phyloP scores from a whole-genome alignment of 1,140 invertebrate species.

The Aporrectodea caliginosa region DNA sequence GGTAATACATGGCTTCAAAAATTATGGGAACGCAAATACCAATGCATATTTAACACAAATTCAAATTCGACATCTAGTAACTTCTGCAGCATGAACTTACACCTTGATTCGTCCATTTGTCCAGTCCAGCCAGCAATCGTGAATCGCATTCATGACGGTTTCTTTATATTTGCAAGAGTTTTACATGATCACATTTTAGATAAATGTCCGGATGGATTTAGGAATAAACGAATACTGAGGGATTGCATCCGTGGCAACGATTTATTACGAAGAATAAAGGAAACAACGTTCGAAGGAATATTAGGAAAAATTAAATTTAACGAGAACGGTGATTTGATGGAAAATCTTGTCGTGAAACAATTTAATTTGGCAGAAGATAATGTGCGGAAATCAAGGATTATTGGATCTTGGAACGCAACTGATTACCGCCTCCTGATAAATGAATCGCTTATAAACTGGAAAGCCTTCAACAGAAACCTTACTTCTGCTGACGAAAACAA shows the following conservation, averaged over 20 bases:
- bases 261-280: background rate
- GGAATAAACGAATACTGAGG: background rate
- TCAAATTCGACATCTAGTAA: background rate
- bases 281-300: background rate
- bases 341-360: background rate
- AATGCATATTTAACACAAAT: background rate
- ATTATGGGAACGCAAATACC: background rate
- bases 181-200: background rate
- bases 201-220: background rate
- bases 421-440: background rate
- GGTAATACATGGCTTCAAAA: background rate
- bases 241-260: background rate
- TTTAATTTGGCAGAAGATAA: background rate
- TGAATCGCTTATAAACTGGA: no score
- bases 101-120: background rate
- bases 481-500: no score
- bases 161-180: background rate
- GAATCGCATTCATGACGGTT: background rate
- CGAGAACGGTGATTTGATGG: slow-evolving; percentile 1
- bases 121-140: background rate
- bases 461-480: no score
- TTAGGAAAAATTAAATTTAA: background rate
- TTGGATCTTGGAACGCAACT: background rate
- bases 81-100: background rate
- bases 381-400: no score